Percentiles rank a stretch among this genome's conserved stretches.
These are phyloP conservation scores for Luidia sarsii DNA, from an alignment of 53 echinoderm and acorn worm species.

Conservation along the genomic window DNA sequence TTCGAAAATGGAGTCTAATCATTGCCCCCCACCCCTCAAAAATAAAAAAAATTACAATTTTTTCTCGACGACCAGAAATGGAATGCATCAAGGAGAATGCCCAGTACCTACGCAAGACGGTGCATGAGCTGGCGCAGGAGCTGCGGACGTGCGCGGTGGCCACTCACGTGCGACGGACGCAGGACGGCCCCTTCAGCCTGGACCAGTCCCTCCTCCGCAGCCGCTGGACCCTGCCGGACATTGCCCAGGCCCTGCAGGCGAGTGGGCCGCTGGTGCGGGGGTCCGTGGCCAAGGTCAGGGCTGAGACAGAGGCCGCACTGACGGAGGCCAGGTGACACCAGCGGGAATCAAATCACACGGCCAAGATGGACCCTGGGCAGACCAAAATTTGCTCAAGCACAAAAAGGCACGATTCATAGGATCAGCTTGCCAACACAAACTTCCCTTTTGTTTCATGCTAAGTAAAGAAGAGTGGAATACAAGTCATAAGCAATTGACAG, in stretches of 20 bases:
- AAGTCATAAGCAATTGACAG: too few relatives aligned
- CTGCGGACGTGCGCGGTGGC: slow-evolving; percentile 84
- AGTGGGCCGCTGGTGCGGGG: slow-evolving; percentile 61
- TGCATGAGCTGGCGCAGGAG: slow-evolving; percentile 86
- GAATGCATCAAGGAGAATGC: slow-evolving; percentile 70
- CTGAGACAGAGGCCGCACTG: not conserved
- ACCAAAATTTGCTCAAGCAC: too few relatives aligned
- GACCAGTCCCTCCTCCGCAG: slow-evolving; percentile 80
- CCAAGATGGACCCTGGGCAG: too few relatives aligned
- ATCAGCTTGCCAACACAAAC: too few relatives aligned
- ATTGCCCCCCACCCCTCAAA: too few relatives aligned
- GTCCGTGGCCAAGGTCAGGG: not conserved
- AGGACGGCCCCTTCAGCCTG: slow-evolving; percentile 77
- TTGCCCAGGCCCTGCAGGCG: slow-evolving; percentile 60
- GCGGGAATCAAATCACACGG: too few relatives aligned
- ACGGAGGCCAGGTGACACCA: slow-evolving; percentile 22
- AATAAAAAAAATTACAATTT: not conserved
- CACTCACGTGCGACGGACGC: slow-evolving; percentile 68
- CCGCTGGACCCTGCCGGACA: slow-evolving; percentile 75
- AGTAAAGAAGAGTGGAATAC: too few relatives aligned
- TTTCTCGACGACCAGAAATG: slow-evolving; percentile 55
- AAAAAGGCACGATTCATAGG: too few relatives aligned
- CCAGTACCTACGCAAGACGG: slow-evolving; percentile 75
- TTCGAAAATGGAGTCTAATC: too few relatives aligned
- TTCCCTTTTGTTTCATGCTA: too few relatives aligned